These are phyloP conservation scores for Leucophenga varia DNA, from an alignment of 1,140 invertebrate genomes.

Conservation along the genomic window DNA sequence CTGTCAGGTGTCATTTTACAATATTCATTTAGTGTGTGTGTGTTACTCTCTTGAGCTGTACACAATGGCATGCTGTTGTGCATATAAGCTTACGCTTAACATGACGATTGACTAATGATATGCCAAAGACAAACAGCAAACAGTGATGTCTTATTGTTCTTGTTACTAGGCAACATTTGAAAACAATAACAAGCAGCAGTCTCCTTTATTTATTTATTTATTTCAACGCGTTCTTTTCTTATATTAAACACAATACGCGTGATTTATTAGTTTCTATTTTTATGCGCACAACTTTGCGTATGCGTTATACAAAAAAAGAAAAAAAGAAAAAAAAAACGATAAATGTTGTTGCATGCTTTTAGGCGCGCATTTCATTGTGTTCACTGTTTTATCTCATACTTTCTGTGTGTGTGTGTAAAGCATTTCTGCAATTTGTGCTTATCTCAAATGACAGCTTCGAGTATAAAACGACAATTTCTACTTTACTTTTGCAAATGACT, in stretches of 20 bases:
- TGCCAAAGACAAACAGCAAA: neutral
- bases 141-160: slow-evolving; percentile 6
- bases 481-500: slow-evolving; percentile 44
- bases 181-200: slow-evolving; percentile 13
- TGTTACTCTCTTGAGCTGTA: no score
- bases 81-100: no score
- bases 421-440: no score
- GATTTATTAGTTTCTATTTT: slow-evolving; percentile 38
- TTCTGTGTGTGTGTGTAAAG: neutral
- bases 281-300: no score
- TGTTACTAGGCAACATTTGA: slow-evolving; percentile 11
- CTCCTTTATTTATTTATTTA: neutral
- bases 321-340: no score
- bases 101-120: neutral
- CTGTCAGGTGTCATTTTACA: no score
- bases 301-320: no score
- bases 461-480: neutral
- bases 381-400: no score
- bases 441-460: slow-evolving; percentile 14
- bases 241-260: no score
- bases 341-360: slow-evolving; percentile 14
- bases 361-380: slow-evolving; percentile 28
- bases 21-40: no score
- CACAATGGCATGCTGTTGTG: no score
- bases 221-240: no score